Conservation (phyloP, 2,113 vertebrate species). For the Chionodraco myersi region DNA sequence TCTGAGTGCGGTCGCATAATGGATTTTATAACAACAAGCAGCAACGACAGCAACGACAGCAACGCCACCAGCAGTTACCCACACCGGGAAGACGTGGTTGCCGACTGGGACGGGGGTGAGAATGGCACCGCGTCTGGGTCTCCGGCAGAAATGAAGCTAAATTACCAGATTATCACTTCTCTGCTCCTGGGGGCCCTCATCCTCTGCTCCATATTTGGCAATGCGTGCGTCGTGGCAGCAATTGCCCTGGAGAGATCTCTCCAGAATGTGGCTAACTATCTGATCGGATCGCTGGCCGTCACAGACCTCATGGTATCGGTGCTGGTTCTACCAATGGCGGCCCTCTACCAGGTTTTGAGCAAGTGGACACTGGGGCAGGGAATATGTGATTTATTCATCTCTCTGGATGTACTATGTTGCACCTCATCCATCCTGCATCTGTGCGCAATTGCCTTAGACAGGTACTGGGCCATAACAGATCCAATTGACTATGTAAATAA, state of each 20-base stretch:
- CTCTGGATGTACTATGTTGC: constrained; percentile 97
- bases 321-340: constrained; percentile 97
- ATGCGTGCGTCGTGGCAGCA: constrained; percentile 95
- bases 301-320: constrained; percentile 99
- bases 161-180: constrained; percentile 94
- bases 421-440: constrained; percentile 98
- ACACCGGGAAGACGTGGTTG: constrained; percentile 67
- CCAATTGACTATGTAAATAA: constrained; percentile 98
- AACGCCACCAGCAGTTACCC: constrained; percentile 84
- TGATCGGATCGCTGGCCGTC: constrained; percentile 97
- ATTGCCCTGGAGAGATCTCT: constrained; percentile 95
- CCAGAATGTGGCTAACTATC: constrained; percentile 98
- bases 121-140: constrained; percentile 72
- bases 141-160: constrained; percentile 84
- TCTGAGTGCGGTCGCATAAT: constrained; percentile 58
- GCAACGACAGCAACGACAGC: constrained; percentile 88
- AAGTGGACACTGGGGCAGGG: constrained; percentile 98
- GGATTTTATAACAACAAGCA: constrained; percentile 76
- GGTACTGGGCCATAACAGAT: constrained; percentile 98
- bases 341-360: constrained; percentile 96
- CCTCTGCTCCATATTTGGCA: constrained; percentile 93
- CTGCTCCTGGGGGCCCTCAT: constrained; percentile 91
- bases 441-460: constrained; percentile 97
- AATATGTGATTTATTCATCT: constrained; percentile 96
- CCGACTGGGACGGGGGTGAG: constrained; percentile 72